Percentiles rank a stretch among this genome's conserved stretches.
Evolutionary conservation across 2,113 vertebrate species (phyloP).

Genomic region (Hiodon tergisus): DNA sequence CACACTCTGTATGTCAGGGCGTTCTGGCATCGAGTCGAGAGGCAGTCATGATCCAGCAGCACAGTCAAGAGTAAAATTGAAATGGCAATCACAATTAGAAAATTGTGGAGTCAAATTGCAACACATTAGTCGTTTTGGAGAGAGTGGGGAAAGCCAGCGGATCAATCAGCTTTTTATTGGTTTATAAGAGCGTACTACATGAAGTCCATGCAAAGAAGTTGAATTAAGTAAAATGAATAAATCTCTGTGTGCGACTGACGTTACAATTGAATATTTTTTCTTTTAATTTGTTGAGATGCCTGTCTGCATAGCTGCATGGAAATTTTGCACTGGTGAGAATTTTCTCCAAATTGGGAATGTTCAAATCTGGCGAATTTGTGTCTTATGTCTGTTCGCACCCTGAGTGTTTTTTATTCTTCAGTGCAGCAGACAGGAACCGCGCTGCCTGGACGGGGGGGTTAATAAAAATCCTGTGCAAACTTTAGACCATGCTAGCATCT

Average conservation of each 20-base stretch:
- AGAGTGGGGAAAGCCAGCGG: conserved; percentile 21
- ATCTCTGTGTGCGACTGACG: too few species aligned
- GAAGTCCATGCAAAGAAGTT: too few species aligned
- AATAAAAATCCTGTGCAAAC: conserved; percentile 64
- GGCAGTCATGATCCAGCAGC: conserved; percentile 52
- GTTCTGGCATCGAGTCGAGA: not conserved
- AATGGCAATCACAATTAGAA: conserved; percentile 97
- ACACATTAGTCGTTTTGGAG: conserved; percentile 75
- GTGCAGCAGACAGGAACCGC: not conserved
- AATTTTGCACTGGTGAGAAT: too few species aligned
- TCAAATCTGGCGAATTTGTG: too few species aligned
- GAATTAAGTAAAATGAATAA: too few species aligned
- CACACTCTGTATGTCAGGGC: not conserved
- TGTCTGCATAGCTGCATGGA: too few species aligned
- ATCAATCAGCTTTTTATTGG: conserved; percentile 25
- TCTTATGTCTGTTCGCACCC: too few species aligned
- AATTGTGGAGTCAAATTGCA: conserved; percentile 85
- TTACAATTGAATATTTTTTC: conserved; percentile 35
- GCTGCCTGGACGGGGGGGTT: conserved; percentile 49
- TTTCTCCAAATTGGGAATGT: too few species aligned
- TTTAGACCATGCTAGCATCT: conserved; percentile 55
- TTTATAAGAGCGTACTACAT: too few species aligned
- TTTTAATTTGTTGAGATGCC: conserved; percentile 36
- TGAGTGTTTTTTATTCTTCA: too few species aligned
- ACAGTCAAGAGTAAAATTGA: conserved; percentile 96